Evolutionary conservation across 64 coral and sea anemone genomes (phyloP), one percentile per base, ranked within the genome.

Genomic region (Montipora cactus): DNA sequence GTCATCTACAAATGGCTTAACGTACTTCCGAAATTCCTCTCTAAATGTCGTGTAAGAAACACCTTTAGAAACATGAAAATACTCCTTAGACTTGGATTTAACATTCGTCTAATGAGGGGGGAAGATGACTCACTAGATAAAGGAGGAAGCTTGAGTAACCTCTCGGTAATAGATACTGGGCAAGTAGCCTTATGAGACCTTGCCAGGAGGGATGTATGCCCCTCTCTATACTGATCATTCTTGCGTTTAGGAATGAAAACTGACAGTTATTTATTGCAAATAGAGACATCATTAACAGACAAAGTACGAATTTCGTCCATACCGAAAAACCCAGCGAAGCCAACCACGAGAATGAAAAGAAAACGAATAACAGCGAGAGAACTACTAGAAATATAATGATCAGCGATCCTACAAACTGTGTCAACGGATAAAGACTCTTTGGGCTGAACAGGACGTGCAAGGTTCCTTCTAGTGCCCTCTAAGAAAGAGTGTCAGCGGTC

Each of bases 311-410:
- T 37, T 53, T 96, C 67, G 12, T 81, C 64, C 4, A 68, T 80
- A 37, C 88, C 74, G n/a, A 90, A 61, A 88, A 96, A 76, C 7
- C 87, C 91, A 50, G 95, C 91, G 44, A 86, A 96, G 48, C 87
- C 80, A 11, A 93, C 88, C 7, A 96, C 48, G 2, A 96, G 37
- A 23, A 96, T 90, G 48, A 88, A 96, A 78, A 94, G 83, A 87
- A 96, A 96, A 79, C 95, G 74, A 79, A 96, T 78, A 12, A 78
- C 78, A 76, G 82, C 89, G 22, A 95, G 64, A 69, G 8, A 74
- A 47, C 37, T 74, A 28, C 23, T 90, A 67, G 11, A 49, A 74
- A 49, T 81, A 81, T 82, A 75, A 55, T 49, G n/a, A 55, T 52
- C 62, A 55, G 47, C 22, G 20, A 91, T 82, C 12, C 7, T 48